These are phyloP conservation scores for Baryphthengus martii DNA, from an alignment of 2,113 vertebrate species.

Conservation along the genomic window DNA sequence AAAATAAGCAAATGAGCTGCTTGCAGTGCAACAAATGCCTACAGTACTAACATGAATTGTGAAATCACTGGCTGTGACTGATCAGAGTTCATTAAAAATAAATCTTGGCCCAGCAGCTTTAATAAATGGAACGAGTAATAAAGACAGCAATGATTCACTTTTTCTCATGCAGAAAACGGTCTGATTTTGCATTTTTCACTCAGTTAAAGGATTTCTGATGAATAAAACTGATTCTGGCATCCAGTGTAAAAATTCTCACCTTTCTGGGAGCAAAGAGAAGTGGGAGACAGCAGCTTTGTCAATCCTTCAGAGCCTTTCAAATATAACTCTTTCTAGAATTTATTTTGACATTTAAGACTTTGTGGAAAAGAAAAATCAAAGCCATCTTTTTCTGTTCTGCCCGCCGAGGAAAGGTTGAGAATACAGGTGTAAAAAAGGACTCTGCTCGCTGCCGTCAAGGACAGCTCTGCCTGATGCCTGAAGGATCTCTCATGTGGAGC, in stretches of 20 bases:
- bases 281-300: neutral
- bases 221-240: neutral
- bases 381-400: neutral
- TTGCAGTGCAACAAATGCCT: slow-evolving; percentile 33
- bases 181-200: slow-evolving; percentile 18
- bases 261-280: neutral
- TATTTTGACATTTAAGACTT: neutral
- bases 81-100: slow-evolving; percentile 64
- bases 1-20: slow-evolving; percentile 52
- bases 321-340: neutral
- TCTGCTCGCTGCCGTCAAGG: fast-evolving
- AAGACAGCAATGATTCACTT: neutral
- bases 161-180: slow-evolving; percentile 17
- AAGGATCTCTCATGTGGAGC: neutral
- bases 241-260: neutral
- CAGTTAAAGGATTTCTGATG: slow-evolving; percentile 14
- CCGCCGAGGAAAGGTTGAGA: neutral
- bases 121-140: slow-evolving; percentile 37
- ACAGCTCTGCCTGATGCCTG: neutral
- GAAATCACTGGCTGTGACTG: slow-evolving; percentile 50
- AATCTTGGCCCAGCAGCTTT: slow-evolving; percentile 42
- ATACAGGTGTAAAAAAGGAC: neutral
- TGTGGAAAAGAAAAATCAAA: neutral
- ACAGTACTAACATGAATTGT: slow-evolving; percentile 19
- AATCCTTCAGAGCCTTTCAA: neutral